Evolutionary conservation across 2,113 vertebrate species (phyloP), one percentile per base, ranked within the genome.

Genomic region (Mandrillus leucophaeus): DNA sequence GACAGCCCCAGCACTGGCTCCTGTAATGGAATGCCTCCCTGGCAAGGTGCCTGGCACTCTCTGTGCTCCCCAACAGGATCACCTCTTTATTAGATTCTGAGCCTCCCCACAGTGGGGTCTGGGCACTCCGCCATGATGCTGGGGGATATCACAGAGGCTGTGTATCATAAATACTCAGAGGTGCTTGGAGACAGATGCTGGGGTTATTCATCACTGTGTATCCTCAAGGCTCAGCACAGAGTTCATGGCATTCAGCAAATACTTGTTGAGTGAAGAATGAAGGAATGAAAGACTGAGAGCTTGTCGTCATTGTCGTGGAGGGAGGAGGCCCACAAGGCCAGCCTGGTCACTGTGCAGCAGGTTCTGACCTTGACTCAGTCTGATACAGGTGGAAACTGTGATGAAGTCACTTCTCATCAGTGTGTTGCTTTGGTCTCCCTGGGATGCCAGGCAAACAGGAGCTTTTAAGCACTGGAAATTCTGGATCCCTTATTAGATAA

Each of bases 301-400:
- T 50, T 38, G 20, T 66, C 8, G 0, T 76, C 89, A 48, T 25
- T 45, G 20, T 68, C 32, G 16, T 14, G 35, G 93, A 97, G 85
- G 96, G 93, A 93, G 93, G 93, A 93, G 92, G 20, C 66, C 83
- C 92, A 66, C 5, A 0, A 43, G 8, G 79, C 83, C 48, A 38
- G 40, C 2, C 1, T 9, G 18, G 59, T 80, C 61, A 35, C 45
- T 16, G 10, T 7, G 73, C 32, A 16, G 73, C 83, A 80, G 8
- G 61, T 55, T 93, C 91, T 92, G 93, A 88, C 70, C 38, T 90
- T 97, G 96, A 96, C 95, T 96, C 96, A 97, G 75, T 43, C 90
- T 97, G 95, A 97, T 68, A 95, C 89, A 88, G 7, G 5, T 70
- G 72, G 75, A 96, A 97, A 92, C 68, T 80, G 66, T 89, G 80